Base-by-base conservation (phyloP, 2,888 invertebrate genomes). In the Brenthis daphne region DNA sequence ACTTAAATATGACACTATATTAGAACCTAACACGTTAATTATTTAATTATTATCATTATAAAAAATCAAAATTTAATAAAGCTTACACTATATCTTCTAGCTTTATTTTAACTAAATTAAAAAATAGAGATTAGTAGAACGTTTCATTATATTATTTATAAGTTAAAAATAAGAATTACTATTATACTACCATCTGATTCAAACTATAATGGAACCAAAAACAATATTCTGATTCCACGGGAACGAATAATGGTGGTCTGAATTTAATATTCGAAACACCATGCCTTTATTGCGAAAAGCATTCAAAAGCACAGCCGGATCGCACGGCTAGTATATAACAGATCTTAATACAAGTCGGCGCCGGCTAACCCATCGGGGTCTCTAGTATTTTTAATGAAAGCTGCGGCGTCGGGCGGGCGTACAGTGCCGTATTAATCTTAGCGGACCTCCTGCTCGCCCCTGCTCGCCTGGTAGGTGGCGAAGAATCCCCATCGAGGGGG, bases 381-480 rank as follows among this genome's bases (percentile, higher is more conserved):
- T 83, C 82, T 82, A 85, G 85, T 86, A 83, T 85, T 88, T 88
- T 88, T 90, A 91, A 90, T 90, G 89, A 90, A 90, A 88, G 86
- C 87, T 82, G 85, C 81, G 89, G 89, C 88, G 89, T 84, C 85
- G 86, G 86, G 84, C 85, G 86, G 87, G 85, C 88, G 86, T 83
- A 82, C 85, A 81, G 83, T 83, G 82, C 85, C 86, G 89, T 90
- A 92, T 92, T 92, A 91, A 92, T 92, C 92, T 91, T 91, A 84
- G 83, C 84, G 85, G 83, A 81, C 80, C 79, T 79, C 80, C 87
- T 83, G 78, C 79, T 81, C 86, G 77, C 86, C 86, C 84, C 86
- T 87, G 85, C 80, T 80, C 80, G 80, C 90, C 87, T 89, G 80
- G 89, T 90, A 90, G 87, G 85, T 84, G 86, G 85, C 82, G 85